Evolutionary conservation across 2,888 invertebrate species (phyloP), one percentile per base, ranked within the genome.

Genomic region (Nomada lathburiana): DNA sequence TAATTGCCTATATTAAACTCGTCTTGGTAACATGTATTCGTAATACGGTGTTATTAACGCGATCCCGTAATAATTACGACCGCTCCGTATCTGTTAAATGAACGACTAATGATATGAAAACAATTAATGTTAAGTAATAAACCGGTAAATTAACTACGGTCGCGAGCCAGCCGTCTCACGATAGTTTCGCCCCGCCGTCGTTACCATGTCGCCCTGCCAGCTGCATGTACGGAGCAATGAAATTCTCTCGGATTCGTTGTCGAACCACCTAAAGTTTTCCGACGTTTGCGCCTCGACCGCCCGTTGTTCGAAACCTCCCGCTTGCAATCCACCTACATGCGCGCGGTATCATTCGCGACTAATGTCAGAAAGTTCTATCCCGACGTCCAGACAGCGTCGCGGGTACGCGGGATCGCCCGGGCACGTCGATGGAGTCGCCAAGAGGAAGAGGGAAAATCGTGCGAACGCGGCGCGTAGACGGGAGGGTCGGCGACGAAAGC

Each of bases 1-100:
- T 82, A 74, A 82, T 74, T 75, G 65, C 80, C 78, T 65, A 23
- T 65, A 80, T 82, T 82, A 82, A 82, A 82, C 55, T 64, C 53
- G 26, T 29, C 55, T 68, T 29, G 55, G 60, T 53, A 53, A 80
- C 55, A 62, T 47, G 80, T 80, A 65, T 63, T 50, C 80, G 80
- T 74, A 65, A 70, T 57, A 70, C 74, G 52, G 42, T 52, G 74
- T 74, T 70, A 74, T 80, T 82, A 82, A 80, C 80, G 55, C 64
- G 74, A 26, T 47, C 65, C 70, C 52, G 80, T 59, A 67, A 74
- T 80, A 71, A 74, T 82, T 74, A 74, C 65, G n/a, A n/a, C 16
- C 36, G 50, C 11, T 44, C 23, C n/a, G 53, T 53, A 52, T 57
- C 62, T 29, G 55, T 50, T 52, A 36, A 52, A 47, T 47, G n/a